phyloP scores from a whole-genome alignment of 2,113 vertebrate genomes.

The Bufo bufo region DNA sequence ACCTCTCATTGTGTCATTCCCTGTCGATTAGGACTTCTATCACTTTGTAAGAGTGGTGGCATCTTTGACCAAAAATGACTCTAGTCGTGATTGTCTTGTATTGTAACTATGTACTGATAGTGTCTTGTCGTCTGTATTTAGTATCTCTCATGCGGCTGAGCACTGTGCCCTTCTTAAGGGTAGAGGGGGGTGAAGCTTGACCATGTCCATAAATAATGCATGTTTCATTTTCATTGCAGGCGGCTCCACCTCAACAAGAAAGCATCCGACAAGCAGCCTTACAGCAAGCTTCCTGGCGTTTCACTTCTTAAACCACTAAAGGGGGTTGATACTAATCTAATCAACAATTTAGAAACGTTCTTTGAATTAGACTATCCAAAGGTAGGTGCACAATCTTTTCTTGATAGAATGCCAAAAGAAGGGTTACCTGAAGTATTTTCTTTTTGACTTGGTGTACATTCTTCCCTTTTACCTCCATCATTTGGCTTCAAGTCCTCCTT shows the following conservation, averaged over 20 bases:
- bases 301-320: conserved; percentile 95
- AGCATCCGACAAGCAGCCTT: conserved; percentile 86
- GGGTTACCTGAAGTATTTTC: not conserved
- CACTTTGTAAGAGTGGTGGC: too few species aligned
- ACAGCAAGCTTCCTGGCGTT: conserved; percentile 87
- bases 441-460: too few species aligned
- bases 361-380: conserved; percentile 96
- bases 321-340: conserved; percentile 92
- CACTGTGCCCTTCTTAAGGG: too few species aligned
- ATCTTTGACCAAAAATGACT: too few species aligned
- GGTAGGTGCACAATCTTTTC: conserved; percentile 67
- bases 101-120: too few species aligned
- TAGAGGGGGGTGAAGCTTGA: not conserved
- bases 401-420: not conserved
- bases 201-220: not conserved
- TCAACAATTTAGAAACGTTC: conserved; percentile 96
- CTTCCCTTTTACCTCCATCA: too few species aligned
- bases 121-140: too few species aligned
- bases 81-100: too few species aligned
- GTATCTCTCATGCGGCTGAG: too few species aligned
- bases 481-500: too few species aligned
- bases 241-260: conserved; percentile 92
- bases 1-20: too few species aligned
- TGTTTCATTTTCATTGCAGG: conserved; percentile 64
- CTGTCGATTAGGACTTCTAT: too few species aligned